These are phyloP conservation scores for Huso huso DNA, from an alignment of 2,797 vertebrate genomes.

Conservation along the genomic window DNA sequence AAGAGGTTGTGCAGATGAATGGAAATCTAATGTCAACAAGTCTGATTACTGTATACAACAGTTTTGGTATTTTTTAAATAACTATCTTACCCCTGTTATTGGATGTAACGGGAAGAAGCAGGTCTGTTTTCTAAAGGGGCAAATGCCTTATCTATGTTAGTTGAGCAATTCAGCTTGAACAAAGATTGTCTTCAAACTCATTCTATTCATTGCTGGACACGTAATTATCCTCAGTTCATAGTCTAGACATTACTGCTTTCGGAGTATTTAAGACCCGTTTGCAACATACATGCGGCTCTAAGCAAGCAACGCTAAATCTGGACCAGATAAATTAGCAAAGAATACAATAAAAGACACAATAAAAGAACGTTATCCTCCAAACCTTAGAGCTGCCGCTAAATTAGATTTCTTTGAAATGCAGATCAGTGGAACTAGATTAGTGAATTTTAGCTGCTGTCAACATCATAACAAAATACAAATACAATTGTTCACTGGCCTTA, in stretches of 20 bases:
- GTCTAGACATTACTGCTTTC: conserved; percentile 97
- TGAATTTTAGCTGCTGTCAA: conserved; percentile 99
- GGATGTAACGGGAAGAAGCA: conserved; percentile 29
- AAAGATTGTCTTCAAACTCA: conserved; percentile 90
- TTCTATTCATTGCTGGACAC: conserved; percentile 92
- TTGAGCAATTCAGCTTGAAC: conserved; percentile 81
- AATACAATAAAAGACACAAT: conserved; percentile 98
- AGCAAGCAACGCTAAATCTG: conserved; percentile 90
- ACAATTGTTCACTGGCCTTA: conserved; percentile 97
- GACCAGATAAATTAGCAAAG: conserved; percentile 99
- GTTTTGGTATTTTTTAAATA: conserved; percentile 73
- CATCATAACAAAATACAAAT: conserved; percentile 99
- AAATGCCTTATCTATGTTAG: conserved; percentile 75
- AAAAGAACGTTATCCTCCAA: conserved; percentile 98
- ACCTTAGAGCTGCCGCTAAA: conserved; percentile 91
- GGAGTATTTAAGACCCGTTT: conserved; percentile 94
- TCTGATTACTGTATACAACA: conserved; percentile 79
- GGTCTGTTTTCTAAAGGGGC: conserved; percentile 59
- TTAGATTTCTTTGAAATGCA: conserved; percentile 99
- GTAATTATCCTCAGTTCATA: conserved; percentile 97
- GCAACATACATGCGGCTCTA: conserved; percentile 79
- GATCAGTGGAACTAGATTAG: conserved; percentile 99
- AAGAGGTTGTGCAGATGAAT: conserved; percentile 54
- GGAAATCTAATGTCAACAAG: conserved; percentile 74
- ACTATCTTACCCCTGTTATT: conserved; percentile 64